Conservation (phyloP, 2,888 invertebrate genomes). For the Lypha dubia region DNA sequence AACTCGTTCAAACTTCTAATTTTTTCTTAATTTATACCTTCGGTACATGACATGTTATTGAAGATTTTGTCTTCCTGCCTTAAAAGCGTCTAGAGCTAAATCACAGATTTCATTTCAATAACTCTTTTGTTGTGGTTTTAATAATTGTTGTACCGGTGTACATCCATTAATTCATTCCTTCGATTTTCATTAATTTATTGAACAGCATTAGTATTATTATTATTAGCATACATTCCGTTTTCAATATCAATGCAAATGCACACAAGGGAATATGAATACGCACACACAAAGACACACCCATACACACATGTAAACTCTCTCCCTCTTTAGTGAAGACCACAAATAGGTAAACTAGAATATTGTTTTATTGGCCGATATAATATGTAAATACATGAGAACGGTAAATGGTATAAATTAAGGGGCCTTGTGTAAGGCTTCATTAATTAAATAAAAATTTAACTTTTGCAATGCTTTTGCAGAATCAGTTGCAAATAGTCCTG, state of each 20-base stretch:
- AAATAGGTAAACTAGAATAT: constrained; percentile 37
- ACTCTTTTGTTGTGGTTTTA: neutral
- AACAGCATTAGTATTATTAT: constrained; percentile 40
- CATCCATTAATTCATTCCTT: constrained; percentile 54
- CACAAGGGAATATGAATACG: neutral
- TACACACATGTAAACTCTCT: too few relatives aligned
- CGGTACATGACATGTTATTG: too few relatives aligned
- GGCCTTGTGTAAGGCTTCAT: neutral
- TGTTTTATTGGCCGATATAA: constrained; percentile 23
- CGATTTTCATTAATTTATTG: constrained; percentile 65
- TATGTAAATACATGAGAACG: neutral
- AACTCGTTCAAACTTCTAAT: too few relatives aligned
- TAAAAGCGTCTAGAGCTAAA: too few relatives aligned
- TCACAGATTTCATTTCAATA: neutral
- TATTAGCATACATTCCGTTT: constrained; percentile 30
- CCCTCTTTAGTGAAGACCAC: constrained; percentile 14
- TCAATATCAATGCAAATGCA: constrained; percentile 1
- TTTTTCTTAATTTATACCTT: too few relatives aligned
- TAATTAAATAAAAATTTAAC: neutral
- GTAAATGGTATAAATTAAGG: neutral
- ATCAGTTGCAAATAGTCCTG: too few relatives aligned
- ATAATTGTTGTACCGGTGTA: constrained; percentile 36
- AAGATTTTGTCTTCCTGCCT: too few relatives aligned
- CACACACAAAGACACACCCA: too few relatives aligned
- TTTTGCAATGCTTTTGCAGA: too few relatives aligned